Evolutionary conservation across 1,140 invertebrate species (phyloP), one percentile per base, ranked within the genome.

Genomic region (Megalonaias nervosa): DNA sequence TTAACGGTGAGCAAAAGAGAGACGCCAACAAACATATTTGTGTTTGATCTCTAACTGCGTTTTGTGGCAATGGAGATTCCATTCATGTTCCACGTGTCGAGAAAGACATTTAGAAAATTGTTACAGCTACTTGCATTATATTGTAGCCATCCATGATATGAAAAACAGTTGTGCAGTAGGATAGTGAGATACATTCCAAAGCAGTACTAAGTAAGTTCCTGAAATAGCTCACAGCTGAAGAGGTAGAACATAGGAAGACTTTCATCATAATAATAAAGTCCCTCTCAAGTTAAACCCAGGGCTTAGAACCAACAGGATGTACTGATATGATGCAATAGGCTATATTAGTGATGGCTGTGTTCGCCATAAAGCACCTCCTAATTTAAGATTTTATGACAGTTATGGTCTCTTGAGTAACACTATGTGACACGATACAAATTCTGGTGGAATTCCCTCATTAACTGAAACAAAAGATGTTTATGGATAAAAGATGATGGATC

Each of bases 91-190:
- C 57, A 71, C 26, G 74, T 61, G 2, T 72, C 59, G 15, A 65
- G 17, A 58, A 78, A 75, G 15, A 26, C 21, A 13, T 67, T 13
- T 0, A 78, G 19, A 59, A 60, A 15, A 1, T 56, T 31, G n/a
- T 73, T 12, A 55, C 68, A 67, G 3, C 56, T 2, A 16, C 0
- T 16, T 31, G 13, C 31, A 26, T 58, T 64, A 4, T 38, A 14
- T 5, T 59, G 64, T 79, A 79, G 67, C 78, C 80, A 76, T 81
- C 76, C 60, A 74, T 23, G 13, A 74, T 60, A 68, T 82, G 77
- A 48, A 75, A 71, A 56, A 58, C 57, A 23, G 59, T 15, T 23
- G n/a, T 16, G 13, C 77, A 48, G 6, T 75, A 67, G 9, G 67
- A 69, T 65, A 75, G 16, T n/a, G 62, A 23, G n/a, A 80, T 70